Evolutionary conservation across 1,140 invertebrate genomes (phyloP).

Genomic region (Drosophila willistoni): DNA sequence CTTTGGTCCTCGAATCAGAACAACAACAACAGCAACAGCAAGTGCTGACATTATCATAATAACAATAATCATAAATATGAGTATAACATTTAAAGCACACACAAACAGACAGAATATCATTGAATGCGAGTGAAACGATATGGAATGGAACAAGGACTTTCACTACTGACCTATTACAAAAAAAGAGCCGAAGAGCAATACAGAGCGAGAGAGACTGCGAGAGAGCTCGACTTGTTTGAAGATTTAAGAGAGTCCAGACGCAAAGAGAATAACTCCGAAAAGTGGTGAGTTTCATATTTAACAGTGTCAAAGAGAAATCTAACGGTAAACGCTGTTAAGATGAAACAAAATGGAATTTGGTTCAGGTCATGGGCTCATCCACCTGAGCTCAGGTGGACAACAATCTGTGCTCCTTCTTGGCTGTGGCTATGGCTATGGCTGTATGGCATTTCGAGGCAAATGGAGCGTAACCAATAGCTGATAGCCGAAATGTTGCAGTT

Average conservation of each 20-base stretch:
- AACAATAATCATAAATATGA: conserved; percentile 76
- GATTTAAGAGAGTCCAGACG: conserved; percentile 48
- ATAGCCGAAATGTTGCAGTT: conserved; percentile 75
- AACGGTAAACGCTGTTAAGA: background rate
- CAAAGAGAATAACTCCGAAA: conserved; percentile 68
- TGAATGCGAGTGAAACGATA: conserved; percentile 20
- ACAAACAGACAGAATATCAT: conserved; percentile 9
- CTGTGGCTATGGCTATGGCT: conserved; percentile 1
- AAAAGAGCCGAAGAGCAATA: conserved; percentile 17
- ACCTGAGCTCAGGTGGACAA: conserved; percentile 43
- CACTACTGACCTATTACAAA: conserved; percentile 75
- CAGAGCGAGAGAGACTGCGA: background rate
- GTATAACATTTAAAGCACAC: conserved; percentile 58
- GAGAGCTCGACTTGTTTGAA: too few species aligned
- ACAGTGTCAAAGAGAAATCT: conserved; percentile 51
- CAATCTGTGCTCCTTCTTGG: conserved; percentile 4
- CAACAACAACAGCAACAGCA: conserved; percentile 33
- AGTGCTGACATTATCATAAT: conserved; percentile 72
- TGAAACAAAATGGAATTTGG: conserved; percentile 23
- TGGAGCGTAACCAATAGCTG: conserved; percentile 76
- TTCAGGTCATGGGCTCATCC: conserved; percentile 30
- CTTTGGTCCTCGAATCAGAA: conserved; percentile 1
- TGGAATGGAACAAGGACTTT: conserved; percentile 37
- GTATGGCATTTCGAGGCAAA: conserved; percentile 57
- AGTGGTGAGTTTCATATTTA: conserved; percentile 63